Base-by-base conservation (phyloP, 2,888 invertebrate genomes). In the Cancer borealis region DNA sequence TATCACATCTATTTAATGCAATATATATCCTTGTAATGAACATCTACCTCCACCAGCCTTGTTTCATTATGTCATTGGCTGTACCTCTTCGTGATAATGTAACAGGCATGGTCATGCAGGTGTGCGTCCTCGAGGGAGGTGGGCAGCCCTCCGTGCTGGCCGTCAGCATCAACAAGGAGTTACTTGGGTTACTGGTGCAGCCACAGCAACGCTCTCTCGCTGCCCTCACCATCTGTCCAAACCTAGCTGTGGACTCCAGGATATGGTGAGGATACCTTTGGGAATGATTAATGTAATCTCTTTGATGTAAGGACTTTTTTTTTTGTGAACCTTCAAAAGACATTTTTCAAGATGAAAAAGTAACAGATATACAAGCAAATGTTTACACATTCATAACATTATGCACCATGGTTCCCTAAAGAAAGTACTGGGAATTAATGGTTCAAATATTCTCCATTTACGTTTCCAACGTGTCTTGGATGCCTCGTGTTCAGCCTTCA, bases 91-190 rank as follows among this genome's bases (percentile, higher is more conserved):
- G 12, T 66, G 3, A 8, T 79, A 79, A 26, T 3, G 3, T 73
- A 30, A 26, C 30, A 47, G 17, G 60, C 3, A 1, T 66, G 66
- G 66, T 21, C 14, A 26, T 46, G 6, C 92, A 94, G 94, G 94
- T 94, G 47, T 94, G 94, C 73, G 90, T 90, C n/a, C 89, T 94
- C 54, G 92, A 94, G 84, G 73, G 79, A 12, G 89, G 89, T 46
- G 84, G 66, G 6, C 46, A 26, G 3, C 92, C 94, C 45, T 54
- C 94, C 3, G 14, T 94, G 84, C 84, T 94, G 79, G 92, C 90
- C 21, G 79, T 94, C 79, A 92, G 92, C 49, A 92, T 92, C 45
- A 84, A 94, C 14, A 94, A 60, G 84, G 89, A 94, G 46, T 79
- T 94, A 5, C 47, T 26, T 21, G 89, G 89, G 54, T 88, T 92